Base-by-base conservation (phyloP, 2,888 invertebrate genomes). In the Trilocha varians region DNA sequence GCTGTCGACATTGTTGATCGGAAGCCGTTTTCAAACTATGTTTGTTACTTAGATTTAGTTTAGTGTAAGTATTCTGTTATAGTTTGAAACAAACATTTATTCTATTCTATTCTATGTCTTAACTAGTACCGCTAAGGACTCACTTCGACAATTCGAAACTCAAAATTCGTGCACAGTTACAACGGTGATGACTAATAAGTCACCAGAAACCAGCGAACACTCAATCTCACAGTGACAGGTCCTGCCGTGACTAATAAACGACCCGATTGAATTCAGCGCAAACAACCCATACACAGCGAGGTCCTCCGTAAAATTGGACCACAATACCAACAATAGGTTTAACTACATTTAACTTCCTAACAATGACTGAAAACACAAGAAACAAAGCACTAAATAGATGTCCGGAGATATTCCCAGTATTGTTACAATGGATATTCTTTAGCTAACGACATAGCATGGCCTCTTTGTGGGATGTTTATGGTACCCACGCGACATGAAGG, bases 281-380 rank as follows among this genome's bases (percentile, higher is more conserved):
- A 65, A 64, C 64, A 61, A 47, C 55, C 54, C 59, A 64, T 61
- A 64, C 62, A 53, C 59, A 47, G 59, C 69, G 65, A 57, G 65
- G 62, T 55, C 68, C 59, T 63, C 62, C 76, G 67, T 84, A 75
- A 83, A 77, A 85, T 82, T 57, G 13, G 11, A 46, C 55, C 53
- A 82, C 78, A 78, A 78, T 61, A 49, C 40, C 32, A 35, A 79
- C 82, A 84, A 82, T 68, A 49, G 56, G 57, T 55, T 76, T 79
- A 79, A 83, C 78, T 66, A 76, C 79, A 82, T 82, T 80, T 82
- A 83, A 85, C 84, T 84, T 69, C 84, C 77, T 72, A 75, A 82
- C 80, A 84, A 83, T 77, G 55, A 51, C 50, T 62, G 67, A 76
- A 73, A 75, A 74, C 61, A 65, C 53, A 66, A 66, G 70, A 76